phyloP scores from a whole-genome alignment of 2,888 invertebrate species.

The Anorthoa munda region DNA sequence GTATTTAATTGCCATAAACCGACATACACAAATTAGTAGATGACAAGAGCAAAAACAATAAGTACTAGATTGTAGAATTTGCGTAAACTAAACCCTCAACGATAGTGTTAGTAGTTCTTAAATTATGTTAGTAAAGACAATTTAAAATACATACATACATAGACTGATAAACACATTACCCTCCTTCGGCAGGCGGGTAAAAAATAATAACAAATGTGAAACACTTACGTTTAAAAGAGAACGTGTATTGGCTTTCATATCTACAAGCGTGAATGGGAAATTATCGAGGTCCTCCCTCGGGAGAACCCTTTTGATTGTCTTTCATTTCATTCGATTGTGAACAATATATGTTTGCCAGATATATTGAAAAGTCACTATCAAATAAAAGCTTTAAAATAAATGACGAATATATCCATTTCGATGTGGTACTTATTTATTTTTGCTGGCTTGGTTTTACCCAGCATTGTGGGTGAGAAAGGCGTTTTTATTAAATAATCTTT shows the following conservation, averaged over 20 bases:
- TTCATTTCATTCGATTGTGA: constrained; percentile 4
- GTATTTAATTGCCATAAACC: no score
- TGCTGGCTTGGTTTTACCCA: not conserved
- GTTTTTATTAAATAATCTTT: no score
- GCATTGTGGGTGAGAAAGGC: no score
- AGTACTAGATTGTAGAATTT: no score
- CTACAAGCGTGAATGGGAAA: not conserved
- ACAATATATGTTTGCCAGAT: not conserved
- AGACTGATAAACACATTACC: no score
- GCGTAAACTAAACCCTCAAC: no score
- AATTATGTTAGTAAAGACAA: not conserved
- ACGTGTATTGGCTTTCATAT: not conserved
- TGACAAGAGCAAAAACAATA: no score
- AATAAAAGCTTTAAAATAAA: constrained; percentile 1
- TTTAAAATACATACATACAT: no score
- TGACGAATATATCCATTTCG: not conserved
- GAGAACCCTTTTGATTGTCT: constrained; percentile 7
- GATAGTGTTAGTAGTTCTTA: not conserved
- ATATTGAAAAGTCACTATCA: not conserved
- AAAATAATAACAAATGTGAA: not conserved
- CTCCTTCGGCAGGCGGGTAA: no score
- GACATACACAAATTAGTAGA: no score
- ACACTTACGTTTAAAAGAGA: not conserved
- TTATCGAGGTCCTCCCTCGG: not conserved
- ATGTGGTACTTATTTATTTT: not conserved